Conservation (phyloP, 2,113 vertebrate genomes). For the Dascyllus trimaculatus region DNA sequence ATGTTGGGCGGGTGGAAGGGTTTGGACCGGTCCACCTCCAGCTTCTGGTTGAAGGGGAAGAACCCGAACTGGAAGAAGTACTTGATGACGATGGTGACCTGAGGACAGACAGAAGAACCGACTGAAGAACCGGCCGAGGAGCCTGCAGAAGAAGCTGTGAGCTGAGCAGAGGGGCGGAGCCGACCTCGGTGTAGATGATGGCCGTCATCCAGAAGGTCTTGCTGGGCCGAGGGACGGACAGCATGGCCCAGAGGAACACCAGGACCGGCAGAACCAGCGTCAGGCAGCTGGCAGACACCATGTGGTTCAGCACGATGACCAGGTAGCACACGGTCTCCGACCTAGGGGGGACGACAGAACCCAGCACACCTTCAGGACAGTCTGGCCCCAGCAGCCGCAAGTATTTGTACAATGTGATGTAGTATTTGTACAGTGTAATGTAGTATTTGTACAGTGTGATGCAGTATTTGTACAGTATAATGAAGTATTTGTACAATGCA, state of each 20-base stretch:
- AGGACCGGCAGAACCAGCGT: conserved; percentile 92
- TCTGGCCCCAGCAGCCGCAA: too few species aligned
- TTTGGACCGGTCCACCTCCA: conserved; percentile 88
- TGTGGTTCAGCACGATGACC: conserved; percentile 95
- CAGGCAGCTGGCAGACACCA: conserved; percentile 93
- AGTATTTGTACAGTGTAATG: too few species aligned
- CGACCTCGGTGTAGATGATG: conserved; percentile 95
- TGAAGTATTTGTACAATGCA: too few species aligned
- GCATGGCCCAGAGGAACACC: conserved; percentile 95
- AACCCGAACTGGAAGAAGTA: conserved; percentile 98
- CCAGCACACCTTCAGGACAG: too few species aligned
- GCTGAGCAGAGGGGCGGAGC: neutral
- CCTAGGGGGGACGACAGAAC: conserved; percentile 40
- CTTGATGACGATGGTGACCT: conserved; percentile 96
- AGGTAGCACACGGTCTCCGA: conserved; percentile 96
- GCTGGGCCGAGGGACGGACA: conserved; percentile 94
- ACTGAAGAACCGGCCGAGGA: neutral
- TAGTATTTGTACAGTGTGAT: too few species aligned
- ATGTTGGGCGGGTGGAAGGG: conserved; percentile 93
- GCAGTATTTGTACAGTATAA: too few species aligned
- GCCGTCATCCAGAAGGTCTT: conserved; percentile 98
- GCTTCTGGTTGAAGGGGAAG: conserved; percentile 93
- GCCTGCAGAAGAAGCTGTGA: neutral
- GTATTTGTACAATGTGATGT: too few species aligned
- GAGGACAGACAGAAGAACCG: neutral